A percentile compares a stretch with the other conserved stretches of the same genome.
Evolutionary conservation across 2,888 invertebrate species (phyloP).

Genomic region (Lasioglossum leucozonium): DNA sequence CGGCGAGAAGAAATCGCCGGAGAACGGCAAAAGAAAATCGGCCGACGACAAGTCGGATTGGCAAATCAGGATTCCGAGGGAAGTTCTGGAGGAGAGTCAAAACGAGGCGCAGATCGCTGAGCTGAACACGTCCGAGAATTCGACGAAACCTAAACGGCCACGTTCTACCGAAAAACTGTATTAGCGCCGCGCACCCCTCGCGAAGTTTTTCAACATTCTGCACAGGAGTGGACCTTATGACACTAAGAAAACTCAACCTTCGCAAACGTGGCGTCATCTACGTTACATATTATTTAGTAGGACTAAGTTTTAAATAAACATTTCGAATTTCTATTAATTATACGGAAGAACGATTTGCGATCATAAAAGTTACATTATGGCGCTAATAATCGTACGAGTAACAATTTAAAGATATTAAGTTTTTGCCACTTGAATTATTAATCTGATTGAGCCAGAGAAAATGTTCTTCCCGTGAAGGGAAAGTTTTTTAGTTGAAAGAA

Average conservation of each 20-base stretch:
- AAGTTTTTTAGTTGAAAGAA: background rate
- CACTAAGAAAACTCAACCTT: no score
- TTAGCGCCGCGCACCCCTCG: accelerated
- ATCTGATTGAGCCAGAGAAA: background rate
- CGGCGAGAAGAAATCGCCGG: background rate
- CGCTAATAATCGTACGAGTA: background rate
- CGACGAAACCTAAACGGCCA: no score
- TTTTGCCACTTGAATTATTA: background rate
- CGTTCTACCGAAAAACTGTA: background rate
- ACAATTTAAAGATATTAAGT: background rate
- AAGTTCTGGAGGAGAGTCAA: constrained; percentile 32
- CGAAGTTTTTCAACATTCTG: background rate
- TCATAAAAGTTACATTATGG: background rate
- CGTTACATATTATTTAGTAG: background rate
- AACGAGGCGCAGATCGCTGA: no score
- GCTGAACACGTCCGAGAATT: accelerated
- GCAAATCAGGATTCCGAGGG: constrained; percentile 41
- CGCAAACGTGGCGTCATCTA: background rate
- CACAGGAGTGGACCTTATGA: no score
- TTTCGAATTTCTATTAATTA: background rate
- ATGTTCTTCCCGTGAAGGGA: background rate
- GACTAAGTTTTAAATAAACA: background rate
- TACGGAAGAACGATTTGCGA: background rate
- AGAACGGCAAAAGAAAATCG: background rate
- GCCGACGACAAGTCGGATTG: background rate